Evolutionary conservation across 2,888 invertebrate genomes (phyloP).

Genomic region (Drosophila quinaria): DNA sequence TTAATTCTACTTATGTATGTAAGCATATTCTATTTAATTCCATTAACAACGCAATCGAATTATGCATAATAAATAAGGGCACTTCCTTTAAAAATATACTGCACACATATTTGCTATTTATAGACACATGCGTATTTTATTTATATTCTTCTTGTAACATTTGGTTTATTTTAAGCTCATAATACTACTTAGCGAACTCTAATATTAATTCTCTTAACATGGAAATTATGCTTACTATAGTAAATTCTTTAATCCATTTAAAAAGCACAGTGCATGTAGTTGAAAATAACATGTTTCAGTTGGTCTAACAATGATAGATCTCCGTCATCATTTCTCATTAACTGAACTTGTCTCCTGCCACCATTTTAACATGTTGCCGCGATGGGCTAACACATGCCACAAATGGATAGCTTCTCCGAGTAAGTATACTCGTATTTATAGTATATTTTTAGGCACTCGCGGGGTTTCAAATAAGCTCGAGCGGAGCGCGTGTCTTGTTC

Average conservation of each 20-base stretch:
- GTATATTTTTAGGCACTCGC: constrained; percentile 56
- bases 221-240: neutral
- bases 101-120: too few relatives aligned
- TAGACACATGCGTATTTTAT: too few relatives aligned
- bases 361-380: constrained; percentile 2
- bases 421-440: constrained; percentile 24
- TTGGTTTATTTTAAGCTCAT: too few relatives aligned
- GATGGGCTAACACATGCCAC: constrained; percentile 9
- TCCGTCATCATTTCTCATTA: constrained; percentile 23
- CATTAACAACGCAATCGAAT: too few relatives aligned
- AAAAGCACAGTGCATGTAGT: neutral
- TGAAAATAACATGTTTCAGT: constrained; percentile 4
- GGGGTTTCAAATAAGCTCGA: constrained; percentile 34
- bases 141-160: too few relatives aligned
- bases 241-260: neutral
- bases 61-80: too few relatives aligned
- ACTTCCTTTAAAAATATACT: too few relatives aligned
- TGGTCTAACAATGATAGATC: constrained; percentile 22
- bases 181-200: neutral
- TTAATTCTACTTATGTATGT: too few relatives aligned
- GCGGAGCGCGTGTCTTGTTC: constrained; percentile 61
- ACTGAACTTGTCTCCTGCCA: neutral
- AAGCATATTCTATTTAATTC: too few relatives aligned
- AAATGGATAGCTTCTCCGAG: constrained; percentile 2
- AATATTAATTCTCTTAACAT: too few relatives aligned